phyloP scores from a whole-genome alignment of 2,113 vertebrate species.

The Mesocricetus auratus region DNA sequence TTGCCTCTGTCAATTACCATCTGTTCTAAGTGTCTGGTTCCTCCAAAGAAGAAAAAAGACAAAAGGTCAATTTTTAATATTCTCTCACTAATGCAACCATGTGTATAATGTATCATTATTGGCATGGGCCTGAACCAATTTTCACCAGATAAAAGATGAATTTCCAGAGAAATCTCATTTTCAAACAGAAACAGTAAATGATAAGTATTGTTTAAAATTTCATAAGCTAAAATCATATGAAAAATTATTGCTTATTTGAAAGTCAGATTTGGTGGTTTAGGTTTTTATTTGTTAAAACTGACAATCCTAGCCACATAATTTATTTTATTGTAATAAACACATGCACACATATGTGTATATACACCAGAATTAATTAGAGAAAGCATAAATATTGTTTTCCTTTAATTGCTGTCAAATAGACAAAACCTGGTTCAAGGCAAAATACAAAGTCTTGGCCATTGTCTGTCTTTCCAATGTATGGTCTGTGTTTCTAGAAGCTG shows the following conservation, averaged over 20 bases:
- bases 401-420: constrained; percentile 29
- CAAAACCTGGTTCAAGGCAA: background rate
- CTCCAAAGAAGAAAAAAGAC: background rate
- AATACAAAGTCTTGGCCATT: background rate
- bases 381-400: constrained; percentile 1
- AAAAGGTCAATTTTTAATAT: background rate
- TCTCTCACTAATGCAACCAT: background rate
- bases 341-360: background rate
- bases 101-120: background rate
- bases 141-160: background rate
- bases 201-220: background rate
- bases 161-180: background rate
- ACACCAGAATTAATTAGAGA: background rate
- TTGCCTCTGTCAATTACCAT: background rate
- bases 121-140: background rate
- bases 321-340: background rate
- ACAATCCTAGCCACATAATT: background rate
- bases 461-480: constrained; percentile 14
- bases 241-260: constrained; percentile 23
- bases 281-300: background rate
- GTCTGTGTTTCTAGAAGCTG: background rate
- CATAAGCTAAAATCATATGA: background rate
- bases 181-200: background rate
- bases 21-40: background rate
- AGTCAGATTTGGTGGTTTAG: background rate